Conservation (phyloP, 2,888 invertebrate species). For the Timandra comae region DNA sequence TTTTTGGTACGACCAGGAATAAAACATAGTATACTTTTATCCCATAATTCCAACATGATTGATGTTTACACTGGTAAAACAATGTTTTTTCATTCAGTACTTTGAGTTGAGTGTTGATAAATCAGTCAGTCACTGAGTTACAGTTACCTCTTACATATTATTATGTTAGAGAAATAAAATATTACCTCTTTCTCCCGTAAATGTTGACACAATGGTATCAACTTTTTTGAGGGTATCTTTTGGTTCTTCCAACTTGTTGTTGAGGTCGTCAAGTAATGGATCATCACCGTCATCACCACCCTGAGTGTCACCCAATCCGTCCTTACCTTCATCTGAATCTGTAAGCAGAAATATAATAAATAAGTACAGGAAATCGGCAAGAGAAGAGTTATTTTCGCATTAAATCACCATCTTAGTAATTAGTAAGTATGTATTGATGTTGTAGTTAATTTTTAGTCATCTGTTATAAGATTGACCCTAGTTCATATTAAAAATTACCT, state of each 20-base stretch:
- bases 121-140: neutral
- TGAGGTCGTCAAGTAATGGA: slow-evolving; percentile 22
- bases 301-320: slow-evolving; percentile 26
- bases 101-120: neutral
- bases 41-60: too few relatives aligned
- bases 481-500: too few relatives aligned
- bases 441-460: too few relatives aligned
- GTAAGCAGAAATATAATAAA: too few relatives aligned
- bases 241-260: slow-evolving; percentile 10
- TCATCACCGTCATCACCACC: slow-evolving; percentile 32
- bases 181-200: slow-evolving; percentile 14
- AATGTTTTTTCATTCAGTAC: neutral
- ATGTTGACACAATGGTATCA: slow-evolving; percentile 13
- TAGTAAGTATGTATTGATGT: too few relatives aligned
- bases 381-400: too few relatives aligned
- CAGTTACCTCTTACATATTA: neutral
- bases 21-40: too few relatives aligned
- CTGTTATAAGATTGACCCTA: too few relatives aligned
- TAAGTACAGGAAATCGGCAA: too few relatives aligned
- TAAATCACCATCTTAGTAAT: too few relatives aligned
- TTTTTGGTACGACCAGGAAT: too few relatives aligned
- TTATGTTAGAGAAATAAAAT: neutral
- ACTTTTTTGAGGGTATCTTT: slow-evolving; percentile 10
- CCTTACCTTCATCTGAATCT: slow-evolving; percentile 43
- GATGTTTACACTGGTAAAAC: too few relatives aligned